Conservation (phyloP, 2,797 vertebrate genomes). For the Vespertilio murinus region DNA sequence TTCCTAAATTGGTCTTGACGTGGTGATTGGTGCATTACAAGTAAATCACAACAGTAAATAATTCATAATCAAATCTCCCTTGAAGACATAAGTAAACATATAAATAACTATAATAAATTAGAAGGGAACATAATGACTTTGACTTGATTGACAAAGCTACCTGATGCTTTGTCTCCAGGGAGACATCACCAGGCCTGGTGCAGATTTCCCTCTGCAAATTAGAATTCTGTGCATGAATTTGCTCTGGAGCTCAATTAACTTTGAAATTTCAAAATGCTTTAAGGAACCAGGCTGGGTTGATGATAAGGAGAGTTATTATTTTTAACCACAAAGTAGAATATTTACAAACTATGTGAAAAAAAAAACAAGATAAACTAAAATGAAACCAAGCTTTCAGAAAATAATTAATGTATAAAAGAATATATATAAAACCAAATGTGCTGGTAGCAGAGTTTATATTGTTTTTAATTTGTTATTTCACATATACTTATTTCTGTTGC, state of each 20-base stretch:
- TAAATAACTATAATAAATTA: constrained; percentile 76
- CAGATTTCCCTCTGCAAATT: constrained; percentile 55
- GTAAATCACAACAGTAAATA: constrained; percentile 81
- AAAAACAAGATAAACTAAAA: constrained; percentile 48
- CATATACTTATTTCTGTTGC: not conserved
- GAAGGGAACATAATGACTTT: constrained; percentile 62
- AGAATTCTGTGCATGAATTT: constrained; percentile 61
- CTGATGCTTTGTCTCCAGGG: constrained; percentile 67
- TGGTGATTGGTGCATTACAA: constrained; percentile 76
- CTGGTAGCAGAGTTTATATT: constrained; percentile 8
- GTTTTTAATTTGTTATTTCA: constrained; percentile 30
- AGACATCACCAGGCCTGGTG: constrained; percentile 49
- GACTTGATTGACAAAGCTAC: constrained; percentile 70
- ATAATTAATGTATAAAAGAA: not conserved
- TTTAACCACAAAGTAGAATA: constrained; percentile 60
- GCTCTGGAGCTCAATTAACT: constrained; percentile 62
- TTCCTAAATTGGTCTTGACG: constrained; percentile 73
- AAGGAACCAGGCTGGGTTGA: constrained; percentile 3
- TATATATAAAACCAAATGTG: not conserved
- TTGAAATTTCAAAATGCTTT: constrained; percentile 71
- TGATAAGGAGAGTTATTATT: constrained; percentile 51
- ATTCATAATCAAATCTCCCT: constrained; percentile 80
- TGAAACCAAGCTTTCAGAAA: constrained; percentile 45
- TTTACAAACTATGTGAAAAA: constrained; percentile 35
- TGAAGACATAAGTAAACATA: constrained; percentile 73